These are phyloP conservation scores for Malurus leucopterus DNA, from an alignment of 2,797 vertebrate genomes.

Conservation along the genomic window DNA sequence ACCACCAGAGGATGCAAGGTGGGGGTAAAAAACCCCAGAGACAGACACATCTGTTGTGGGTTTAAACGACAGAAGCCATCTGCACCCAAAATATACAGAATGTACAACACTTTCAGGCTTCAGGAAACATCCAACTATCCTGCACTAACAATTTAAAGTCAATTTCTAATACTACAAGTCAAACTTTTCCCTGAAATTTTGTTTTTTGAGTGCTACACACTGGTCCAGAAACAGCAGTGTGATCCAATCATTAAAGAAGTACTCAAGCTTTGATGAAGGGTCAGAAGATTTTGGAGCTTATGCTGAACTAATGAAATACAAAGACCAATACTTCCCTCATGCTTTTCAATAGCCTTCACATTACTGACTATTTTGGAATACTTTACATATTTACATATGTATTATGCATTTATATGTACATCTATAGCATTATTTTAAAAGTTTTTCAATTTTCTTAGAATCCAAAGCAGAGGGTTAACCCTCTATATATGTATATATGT, in stretches of 20 bases:
- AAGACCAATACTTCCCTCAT: not conserved
- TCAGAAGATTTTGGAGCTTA: not conserved
- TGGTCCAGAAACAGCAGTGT: not conserved
- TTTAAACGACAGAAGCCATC: constrained; percentile 21
- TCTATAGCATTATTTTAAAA: not conserved
- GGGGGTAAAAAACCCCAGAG: fast-evolving
- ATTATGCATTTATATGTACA: not conserved
- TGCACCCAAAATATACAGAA: not conserved
- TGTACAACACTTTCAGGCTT: not conserved
- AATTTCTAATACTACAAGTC: not conserved
- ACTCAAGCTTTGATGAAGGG: not conserved
- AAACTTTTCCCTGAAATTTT: not conserved
- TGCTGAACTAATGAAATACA: not conserved
- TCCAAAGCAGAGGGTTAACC: not conserved
- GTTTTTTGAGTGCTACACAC: not conserved
- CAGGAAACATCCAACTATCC: not conserved
- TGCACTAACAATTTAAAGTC: not conserved
- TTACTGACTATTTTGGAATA: not conserved
- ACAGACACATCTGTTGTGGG: too few species aligned
- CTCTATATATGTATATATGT: too few species aligned
- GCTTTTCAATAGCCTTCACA: not conserved
- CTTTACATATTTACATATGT: not conserved
- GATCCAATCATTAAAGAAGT: not conserved
- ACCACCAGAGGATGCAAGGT: not conserved
- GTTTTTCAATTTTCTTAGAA: not conserved